phyloP scores from a whole-genome alignment of 2,113 vertebrate genomes.

The Climacteris rufus region DNA sequence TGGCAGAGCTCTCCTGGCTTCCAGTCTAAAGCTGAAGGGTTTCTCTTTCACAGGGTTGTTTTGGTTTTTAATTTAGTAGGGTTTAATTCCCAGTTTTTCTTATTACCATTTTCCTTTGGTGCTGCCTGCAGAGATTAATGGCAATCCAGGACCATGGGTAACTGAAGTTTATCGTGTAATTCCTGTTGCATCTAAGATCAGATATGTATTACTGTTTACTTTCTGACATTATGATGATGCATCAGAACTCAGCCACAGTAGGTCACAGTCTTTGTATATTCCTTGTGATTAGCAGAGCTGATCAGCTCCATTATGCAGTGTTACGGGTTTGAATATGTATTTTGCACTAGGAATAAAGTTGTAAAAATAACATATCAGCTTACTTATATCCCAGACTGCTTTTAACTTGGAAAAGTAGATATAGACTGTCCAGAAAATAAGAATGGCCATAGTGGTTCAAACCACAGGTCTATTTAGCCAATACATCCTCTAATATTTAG shows the following conservation, averaged over 20 bases:
- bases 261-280: background rate
- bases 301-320: background rate
- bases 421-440: background rate
- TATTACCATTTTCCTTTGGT: background rate
- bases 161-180: background rate
- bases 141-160: background rate
- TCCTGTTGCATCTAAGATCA: background rate
- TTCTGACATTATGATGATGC: background rate
- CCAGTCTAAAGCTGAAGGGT: background rate
- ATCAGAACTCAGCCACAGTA: background rate
- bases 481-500: background rate
- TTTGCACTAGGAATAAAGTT: background rate
- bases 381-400: background rate
- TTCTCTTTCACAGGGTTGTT: background rate
- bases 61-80: fast-evolving
- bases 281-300: background rate
- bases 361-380: background rate
- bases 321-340: background rate
- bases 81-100: background rate
- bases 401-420: background rate
- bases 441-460: background rate
- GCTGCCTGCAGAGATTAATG: background rate
- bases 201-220: background rate
- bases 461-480: background rate
- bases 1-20: background rate